phyloP scores from a whole-genome alignment of 2,113 vertebrate species.

The Asarcornis scutulata region DNA sequence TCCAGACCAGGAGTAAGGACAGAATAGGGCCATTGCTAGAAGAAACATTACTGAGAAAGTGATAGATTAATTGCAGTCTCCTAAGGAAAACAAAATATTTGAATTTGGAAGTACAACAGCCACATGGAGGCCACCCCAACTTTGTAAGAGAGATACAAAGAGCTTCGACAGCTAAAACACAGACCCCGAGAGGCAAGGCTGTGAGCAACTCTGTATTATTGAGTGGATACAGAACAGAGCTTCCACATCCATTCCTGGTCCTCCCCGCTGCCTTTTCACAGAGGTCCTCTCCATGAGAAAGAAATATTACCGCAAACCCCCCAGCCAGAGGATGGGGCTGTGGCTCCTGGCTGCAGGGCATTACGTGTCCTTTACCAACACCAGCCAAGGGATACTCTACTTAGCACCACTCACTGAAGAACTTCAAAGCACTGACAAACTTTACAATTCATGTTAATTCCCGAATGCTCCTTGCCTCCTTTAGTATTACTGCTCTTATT shows the following conservation, averaged over 20 bases:
- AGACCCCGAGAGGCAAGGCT: neutral
- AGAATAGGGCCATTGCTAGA: neutral
- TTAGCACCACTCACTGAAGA: neutral
- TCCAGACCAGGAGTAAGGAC: neutral
- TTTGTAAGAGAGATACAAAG: neutral
- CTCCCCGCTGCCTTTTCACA: neutral
- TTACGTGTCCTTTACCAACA: neutral
- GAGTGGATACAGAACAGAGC: fast-evolving
- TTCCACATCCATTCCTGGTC: neutral
- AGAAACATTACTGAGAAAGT: neutral
- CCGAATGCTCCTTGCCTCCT: neutral
- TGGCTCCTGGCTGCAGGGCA: neutral
- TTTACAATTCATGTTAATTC: neutral
- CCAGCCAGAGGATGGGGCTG: neutral
- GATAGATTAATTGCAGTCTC: neutral
- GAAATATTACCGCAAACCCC: neutral
- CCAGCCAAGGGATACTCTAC: fast-evolving
- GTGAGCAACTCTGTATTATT: neutral
- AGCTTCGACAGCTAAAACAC: neutral
- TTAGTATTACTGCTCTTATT: neutral
- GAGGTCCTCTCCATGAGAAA: neutral
- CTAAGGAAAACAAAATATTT: neutral
- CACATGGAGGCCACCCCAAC: fast-evolving
- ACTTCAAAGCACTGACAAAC: neutral
- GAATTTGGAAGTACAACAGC: neutral